Evolutionary conservation across 92 coral and sea anemone genomes (phyloP).

Genomic region (Zoanthus sociatus): DNA sequence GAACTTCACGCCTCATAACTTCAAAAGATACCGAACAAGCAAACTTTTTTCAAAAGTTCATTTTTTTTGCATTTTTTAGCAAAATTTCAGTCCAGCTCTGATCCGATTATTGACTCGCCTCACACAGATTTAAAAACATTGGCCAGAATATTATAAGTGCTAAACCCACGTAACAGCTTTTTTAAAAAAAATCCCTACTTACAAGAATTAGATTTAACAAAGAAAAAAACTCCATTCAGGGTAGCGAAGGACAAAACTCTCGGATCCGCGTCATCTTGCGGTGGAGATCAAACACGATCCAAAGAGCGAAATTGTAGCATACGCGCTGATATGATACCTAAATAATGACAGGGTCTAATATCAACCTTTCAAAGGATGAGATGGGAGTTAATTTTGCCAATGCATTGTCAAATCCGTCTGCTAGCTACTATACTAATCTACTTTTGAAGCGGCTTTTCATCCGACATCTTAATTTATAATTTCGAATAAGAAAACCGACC

Average conservation of each 20-base stretch:
- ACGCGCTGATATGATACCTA: slow-evolving; percentile 37
- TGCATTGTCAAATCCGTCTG: slow-evolving; percentile 44
- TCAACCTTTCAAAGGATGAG: slow-evolving; percentile 20
- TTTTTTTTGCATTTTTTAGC: background rate
- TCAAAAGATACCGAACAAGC: background rate
- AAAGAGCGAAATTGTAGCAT: slow-evolving; percentile 7
- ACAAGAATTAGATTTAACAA: no score
- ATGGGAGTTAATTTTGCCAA: slow-evolving; percentile 50
- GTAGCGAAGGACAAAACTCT: background rate
- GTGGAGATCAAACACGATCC: background rate
- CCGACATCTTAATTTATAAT: slow-evolving; percentile 14
- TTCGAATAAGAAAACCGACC: slow-evolving; percentile 20
- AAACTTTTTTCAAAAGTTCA: background rate
- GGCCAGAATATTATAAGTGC: background rate
- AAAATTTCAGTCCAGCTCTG: background rate
- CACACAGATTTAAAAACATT: background rate
- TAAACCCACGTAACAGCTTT: background rate
- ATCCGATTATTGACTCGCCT: slow-evolving; percentile 10
- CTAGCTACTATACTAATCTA: slow-evolving; percentile 25
- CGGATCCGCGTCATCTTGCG: background rate
- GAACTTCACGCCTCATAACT: slow-evolving; percentile 4
- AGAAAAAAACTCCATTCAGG: slow-evolving; percentile 13
- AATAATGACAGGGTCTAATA: slow-evolving; percentile 34
- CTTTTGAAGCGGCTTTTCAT: slow-evolving; percentile 14
- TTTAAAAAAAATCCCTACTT: background rate